Percentiles rank a stretch among this genome's conserved stretches.
These are phyloP conservation scores for Pyralis farinalis DNA, from an alignment of 2,888 invertebrate species.

Conservation along the genomic window DNA sequence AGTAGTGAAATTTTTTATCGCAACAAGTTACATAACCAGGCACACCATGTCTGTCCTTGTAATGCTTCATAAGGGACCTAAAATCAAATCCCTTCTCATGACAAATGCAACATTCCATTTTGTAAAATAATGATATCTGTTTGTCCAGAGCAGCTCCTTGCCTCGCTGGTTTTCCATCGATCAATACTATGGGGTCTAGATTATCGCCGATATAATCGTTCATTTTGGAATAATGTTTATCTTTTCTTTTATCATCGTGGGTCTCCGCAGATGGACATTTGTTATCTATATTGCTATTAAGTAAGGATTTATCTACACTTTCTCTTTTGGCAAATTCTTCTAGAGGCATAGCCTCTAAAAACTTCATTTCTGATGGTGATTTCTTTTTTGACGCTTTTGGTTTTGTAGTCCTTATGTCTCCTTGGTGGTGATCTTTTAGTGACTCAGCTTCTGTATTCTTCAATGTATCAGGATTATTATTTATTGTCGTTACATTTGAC, in stretches of 20 bases:
- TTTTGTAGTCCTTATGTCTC: conserved; percentile 45
- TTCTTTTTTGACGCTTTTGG: conserved; percentile 43
- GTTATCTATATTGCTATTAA: conserved; percentile 31
- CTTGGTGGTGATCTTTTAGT: conserved; percentile 49
- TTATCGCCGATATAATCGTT: conserved; percentile 33
- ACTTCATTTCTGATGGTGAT: conserved; percentile 54
- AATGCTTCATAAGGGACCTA: conserved; percentile 69
- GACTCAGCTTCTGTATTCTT: conserved; percentile 24
- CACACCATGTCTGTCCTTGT: conserved; percentile 72
- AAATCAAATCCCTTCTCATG: conserved; percentile 67
- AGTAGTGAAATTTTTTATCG: conserved; percentile 72
- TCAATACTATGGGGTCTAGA: conserved; percentile 55
- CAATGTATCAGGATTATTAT: conserved; percentile 27
- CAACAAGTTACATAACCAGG: conserved; percentile 73
- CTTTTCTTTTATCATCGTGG: conserved; percentile 23
- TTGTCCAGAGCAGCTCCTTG: conserved; percentile 63
- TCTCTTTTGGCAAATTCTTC: conserved; percentile 65
- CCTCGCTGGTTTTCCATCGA: conserved; percentile 66
- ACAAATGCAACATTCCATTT: conserved; percentile 75
- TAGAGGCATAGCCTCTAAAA: conserved; percentile 62
- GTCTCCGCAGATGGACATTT: conserved; percentile 21
- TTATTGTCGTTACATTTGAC: conserved; percentile 31
- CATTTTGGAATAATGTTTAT: conserved; percentile 24
- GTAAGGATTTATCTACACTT: conserved; percentile 53
- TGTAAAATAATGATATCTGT: conserved; percentile 70